These are phyloP conservation scores for Drosophila parvula DNA, from an alignment of 1,140 invertebrate species.

Conservation along the genomic window DNA sequence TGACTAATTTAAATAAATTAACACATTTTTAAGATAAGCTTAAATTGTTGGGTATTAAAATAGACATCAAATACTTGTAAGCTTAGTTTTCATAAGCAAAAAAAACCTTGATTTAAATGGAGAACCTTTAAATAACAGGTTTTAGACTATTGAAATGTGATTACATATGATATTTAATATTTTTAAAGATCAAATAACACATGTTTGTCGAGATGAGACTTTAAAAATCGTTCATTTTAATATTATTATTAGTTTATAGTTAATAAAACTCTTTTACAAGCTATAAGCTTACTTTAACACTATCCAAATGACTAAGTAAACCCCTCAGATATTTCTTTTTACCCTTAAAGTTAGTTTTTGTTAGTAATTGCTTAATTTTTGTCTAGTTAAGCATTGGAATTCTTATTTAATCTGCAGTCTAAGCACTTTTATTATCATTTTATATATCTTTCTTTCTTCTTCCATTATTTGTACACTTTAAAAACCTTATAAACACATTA, in stretches of 20 bases:
- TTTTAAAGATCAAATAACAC: not conserved
- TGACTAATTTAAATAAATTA: constrained; percentile 1
- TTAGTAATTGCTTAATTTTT: not conserved
- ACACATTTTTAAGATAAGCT: not conserved
- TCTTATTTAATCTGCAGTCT: too few relatives aligned
- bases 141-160: not conserved
- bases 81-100: not conserved
- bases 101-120: not conserved
- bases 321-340: not conserved
- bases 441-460: too few relatives aligned
- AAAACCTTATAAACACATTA: not conserved
- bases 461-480: not conserved
- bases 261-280: too few relatives aligned
- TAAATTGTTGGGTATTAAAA: not conserved
- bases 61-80: not conserved
- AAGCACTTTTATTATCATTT: not conserved
- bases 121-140: not conserved
- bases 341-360: not conserved
- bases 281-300: too few relatives aligned
- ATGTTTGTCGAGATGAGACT: not conserved
- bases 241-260: too few relatives aligned
- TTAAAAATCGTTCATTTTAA: not conserved
- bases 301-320: too few relatives aligned
- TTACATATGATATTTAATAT: not conserved
- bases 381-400: not conserved